Base-by-base conservation (phyloP, 2,888 invertebrate species). In the Chloroclystis v-ata region DNA sequence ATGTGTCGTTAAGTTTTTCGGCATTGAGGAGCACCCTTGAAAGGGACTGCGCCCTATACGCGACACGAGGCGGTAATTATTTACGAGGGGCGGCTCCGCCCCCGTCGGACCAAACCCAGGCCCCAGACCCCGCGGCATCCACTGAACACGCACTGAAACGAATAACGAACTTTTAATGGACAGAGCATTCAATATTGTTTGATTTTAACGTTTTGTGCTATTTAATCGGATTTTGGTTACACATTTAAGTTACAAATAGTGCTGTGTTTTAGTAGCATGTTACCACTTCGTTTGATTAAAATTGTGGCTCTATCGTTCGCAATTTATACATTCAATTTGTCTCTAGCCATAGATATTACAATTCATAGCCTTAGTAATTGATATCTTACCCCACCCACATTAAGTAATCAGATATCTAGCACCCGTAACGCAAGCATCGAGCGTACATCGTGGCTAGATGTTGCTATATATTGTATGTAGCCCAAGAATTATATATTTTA, bases 51-150 rank as follows among this genome's bases (percentile, higher is more conserved):
- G 67, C 81, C 78, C 35, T 62, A 65, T 63, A 63, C 57, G 33
- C 62, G 47, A 56, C 51, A 59, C 65, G 63, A 63, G 66, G 72
- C 65, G 71, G 80, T 80, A 82, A 83, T 85, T 83, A 85, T 83
- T 83, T 81, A 80, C 80, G 74, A 79, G 82, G 83, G 79, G 41
- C 68, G 76, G 75, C 77, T 75, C 71, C 70, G 57, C 68, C 77
- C 72, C 65, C 63, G 60, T 49, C 14, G 64, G 54, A 53, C 41
- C n/a, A n/a, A n/a, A n/a, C 65, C 56, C 56, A 26, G 26, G 2
- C 7, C 20, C 20, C 20, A 20, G 20, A 52, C 37, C 37, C 42
- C 42, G 45, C 49, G 45, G 61, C 45, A 55, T 54, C 54, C 52
- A 52, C 53, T 44, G 40, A 43, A 43, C 39, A 35, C 33, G 25